phyloP scores from a whole-genome alignment of 2,888 invertebrate species.

The Apamea anceps region DNA sequence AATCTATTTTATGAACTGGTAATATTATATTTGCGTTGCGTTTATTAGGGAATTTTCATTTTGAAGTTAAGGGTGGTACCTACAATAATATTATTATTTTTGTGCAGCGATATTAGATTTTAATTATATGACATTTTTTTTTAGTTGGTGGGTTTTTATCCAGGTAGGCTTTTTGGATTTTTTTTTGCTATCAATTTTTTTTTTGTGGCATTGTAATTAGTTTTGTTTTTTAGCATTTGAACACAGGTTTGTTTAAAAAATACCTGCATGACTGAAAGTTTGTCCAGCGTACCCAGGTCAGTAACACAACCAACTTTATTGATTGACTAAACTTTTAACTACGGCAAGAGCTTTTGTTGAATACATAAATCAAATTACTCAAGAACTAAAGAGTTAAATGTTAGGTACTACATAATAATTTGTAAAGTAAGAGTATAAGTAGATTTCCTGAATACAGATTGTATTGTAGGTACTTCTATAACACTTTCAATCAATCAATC shows the following conservation, averaged over 20 bases:
- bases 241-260: neutral
- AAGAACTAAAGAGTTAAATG: neutral
- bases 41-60: constrained; percentile 22
- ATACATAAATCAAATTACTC: neutral
- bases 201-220: neutral
- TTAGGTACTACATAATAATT: neutral
- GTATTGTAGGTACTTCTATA: neutral
- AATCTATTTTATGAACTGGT: constrained; percentile 12
- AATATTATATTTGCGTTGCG: constrained; percentile 25
- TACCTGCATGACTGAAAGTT: neutral
- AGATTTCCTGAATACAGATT: neutral
- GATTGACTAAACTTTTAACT: neutral
- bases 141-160: neutral
- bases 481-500: neutral
- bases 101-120: neutral
- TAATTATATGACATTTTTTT: neutral
- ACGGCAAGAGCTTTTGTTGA: neutral
- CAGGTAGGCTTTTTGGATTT: neutral
- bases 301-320: neutral
- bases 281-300: neutral
- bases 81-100: neutral
- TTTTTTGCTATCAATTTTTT: too few relatives aligned
- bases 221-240: neutral
- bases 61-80: neutral
- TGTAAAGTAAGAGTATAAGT: neutral